Percentiles rank a stretch among this genome's conserved stretches.
Conservation (phyloP, 1,140 invertebrate species). For the Drosophila oshimai region DNA sequence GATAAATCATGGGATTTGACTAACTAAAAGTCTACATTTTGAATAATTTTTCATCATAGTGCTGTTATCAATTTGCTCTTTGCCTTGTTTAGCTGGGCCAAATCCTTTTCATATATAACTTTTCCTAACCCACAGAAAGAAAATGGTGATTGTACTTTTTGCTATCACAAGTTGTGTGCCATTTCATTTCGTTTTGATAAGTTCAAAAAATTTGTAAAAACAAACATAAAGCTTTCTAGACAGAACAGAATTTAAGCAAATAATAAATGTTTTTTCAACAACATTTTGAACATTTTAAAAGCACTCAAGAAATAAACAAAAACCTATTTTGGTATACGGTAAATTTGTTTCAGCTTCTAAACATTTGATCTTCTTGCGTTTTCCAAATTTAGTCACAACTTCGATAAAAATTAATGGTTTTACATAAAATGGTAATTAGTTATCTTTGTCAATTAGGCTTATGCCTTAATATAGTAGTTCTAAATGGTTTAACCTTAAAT, state of each 20-base stretch:
- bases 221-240: too few relatives aligned
- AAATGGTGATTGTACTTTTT: too few relatives aligned
- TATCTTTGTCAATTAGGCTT: not conserved
- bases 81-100: too few relatives aligned
- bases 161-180: too few relatives aligned
- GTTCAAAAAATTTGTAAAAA: too few relatives aligned
- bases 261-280: too few relatives aligned
- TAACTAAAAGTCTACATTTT: not conserved
- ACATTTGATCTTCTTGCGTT: not conserved
- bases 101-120: too few relatives aligned
- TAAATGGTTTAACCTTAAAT: not conserved
- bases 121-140: too few relatives aligned
- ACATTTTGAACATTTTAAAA: not conserved
- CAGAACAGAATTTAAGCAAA: too few relatives aligned
- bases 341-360: not conserved
- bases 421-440: not conserved
- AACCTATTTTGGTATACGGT: not conserved
- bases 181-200: too few relatives aligned
- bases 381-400: not conserved
- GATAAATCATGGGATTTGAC: slow-evolving; percentile 21
- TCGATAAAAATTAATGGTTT: not conserved
- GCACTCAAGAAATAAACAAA: too few relatives aligned
- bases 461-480: not conserved
- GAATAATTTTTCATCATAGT: not conserved
- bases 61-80: not conserved